Conservation (phyloP, 2,797 vertebrate species). For the Amazona finschi region DNA sequence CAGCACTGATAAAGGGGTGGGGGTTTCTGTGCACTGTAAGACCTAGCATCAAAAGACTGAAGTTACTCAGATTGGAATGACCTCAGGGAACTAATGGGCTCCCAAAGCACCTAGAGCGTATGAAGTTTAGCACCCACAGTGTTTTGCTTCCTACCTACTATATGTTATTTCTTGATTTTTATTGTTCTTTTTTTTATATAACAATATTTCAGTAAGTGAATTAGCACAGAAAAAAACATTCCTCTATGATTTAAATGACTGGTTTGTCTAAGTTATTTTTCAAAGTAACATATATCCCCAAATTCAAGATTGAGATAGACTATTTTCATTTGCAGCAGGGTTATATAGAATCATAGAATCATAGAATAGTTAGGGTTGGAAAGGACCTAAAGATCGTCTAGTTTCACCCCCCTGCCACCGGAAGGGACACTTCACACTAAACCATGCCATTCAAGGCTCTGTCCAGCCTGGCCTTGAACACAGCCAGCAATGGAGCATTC, state of each 20-base stretch:
- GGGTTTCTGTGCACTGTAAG: accelerated
- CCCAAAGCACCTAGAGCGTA: not conserved
- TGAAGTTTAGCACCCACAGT: not conserved
- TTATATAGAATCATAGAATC: not conserved
- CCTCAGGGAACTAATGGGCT: not conserved
- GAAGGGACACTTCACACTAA: too few relatives aligned
- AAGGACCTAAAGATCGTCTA: too few relatives aligned
- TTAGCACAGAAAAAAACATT: not conserved
- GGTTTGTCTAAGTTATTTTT: not conserved
- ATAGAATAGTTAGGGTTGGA: too few relatives aligned
- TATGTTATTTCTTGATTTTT: not conserved
- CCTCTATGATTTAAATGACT: not conserved
- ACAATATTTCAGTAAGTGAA: not conserved
- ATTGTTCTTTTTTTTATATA: not conserved
- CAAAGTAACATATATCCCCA: not conserved
- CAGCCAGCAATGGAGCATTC: too few relatives aligned
- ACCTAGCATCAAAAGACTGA: not conserved
- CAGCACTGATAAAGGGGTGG: not conserved
- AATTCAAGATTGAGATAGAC: not conserved
- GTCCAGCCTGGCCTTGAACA: too few relatives aligned
- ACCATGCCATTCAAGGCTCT: too few relatives aligned
- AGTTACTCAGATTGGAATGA: not conserved
- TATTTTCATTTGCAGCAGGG: not conserved
- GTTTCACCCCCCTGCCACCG: too few relatives aligned
- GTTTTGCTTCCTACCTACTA: not conserved